phyloP scores from a whole-genome alignment of 2,797 vertebrate genomes.

The Selene dorsalis region DNA sequence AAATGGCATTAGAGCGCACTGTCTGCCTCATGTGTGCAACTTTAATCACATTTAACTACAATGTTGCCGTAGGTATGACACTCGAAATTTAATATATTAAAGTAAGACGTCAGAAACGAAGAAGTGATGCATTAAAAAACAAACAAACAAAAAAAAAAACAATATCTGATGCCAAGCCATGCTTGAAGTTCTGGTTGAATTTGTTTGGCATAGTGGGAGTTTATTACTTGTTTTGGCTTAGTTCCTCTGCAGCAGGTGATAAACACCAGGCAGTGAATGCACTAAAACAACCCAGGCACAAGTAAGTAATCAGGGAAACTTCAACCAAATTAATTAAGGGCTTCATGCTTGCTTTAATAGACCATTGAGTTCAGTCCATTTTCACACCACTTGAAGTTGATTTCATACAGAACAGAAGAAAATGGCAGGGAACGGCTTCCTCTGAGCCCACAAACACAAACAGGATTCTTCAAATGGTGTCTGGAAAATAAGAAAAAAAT shows the following conservation, averaged over 20 bases:
- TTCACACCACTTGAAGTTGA: background rate
- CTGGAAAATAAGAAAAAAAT: background rate
- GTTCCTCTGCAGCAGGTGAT: background rate
- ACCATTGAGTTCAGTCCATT: background rate
- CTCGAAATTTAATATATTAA: no score
- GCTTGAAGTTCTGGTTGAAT: background rate
- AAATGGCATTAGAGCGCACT: no score
- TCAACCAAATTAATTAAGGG: background rate
- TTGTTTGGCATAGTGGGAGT: background rate
- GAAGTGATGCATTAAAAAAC: no score
- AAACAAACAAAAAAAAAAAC: no score
- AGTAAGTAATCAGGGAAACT: conserved; percentile 5
- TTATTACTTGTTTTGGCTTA: background rate
- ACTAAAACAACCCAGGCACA: background rate
- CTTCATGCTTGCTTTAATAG: background rate
- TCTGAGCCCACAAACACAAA: background rate
- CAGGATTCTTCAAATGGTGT: background rate
- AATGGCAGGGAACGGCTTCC: background rate
- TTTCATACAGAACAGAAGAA: background rate
- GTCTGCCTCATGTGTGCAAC: no score
- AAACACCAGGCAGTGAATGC: background rate
- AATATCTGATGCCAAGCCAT: no score
- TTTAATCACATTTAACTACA: no score
- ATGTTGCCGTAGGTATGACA: no score
- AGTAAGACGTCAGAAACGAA: no score